Base-by-base conservation (phyloP, 2,888 invertebrate species). In the Thera britannica region DNA sequence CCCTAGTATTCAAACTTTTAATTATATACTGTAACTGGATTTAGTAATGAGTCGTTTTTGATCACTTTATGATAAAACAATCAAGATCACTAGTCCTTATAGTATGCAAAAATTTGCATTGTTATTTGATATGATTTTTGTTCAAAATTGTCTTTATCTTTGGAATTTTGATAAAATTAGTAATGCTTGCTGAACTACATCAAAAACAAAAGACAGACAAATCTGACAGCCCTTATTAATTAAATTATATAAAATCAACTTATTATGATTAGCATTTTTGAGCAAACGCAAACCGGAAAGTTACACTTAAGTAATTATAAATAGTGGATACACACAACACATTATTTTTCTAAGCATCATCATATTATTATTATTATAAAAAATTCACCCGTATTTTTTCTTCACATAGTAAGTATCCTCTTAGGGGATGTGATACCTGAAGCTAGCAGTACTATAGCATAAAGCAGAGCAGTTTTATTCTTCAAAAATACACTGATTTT, bases 221-320 rank as follows among this genome's bases (percentile, higher is more conserved):
- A 58, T 54, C 12, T 54, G 3, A 52, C 34, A 12, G 11, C 34
- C 44, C 36, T 9, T 23, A 44, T 51, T 34, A 65, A 51, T 38
- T 51, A 55, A 41, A 56, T 49, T 48, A 56, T n/a, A 48, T n/a
- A 41, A 54, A 58, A 59, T 56, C 38, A 60, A 65, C 60, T 65
- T 80, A 23, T 23, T 23, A 83, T 77, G 75, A 81, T 79, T 77
- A 83, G 77, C 76, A 74, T 78, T 76, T 85, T 85, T 66, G 86
- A 86, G 85, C 86, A 86, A 84, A 81, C 76, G 71, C 77, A 80
- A 79, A 77, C 75, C 73, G 73, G 77, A 77, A 79, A 75, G 54
- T 58, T 56, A 56, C 61, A 60, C 65, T 57, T 60, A 34, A 34
- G 38, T 58, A 54, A 6, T 46, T 46, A 35, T 44, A 12, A 38